These are phyloP conservation scores for Tarsius wallacei DNA, from an alignment of 2,797 vertebrate genomes.

Conservation along the genomic window DNA sequence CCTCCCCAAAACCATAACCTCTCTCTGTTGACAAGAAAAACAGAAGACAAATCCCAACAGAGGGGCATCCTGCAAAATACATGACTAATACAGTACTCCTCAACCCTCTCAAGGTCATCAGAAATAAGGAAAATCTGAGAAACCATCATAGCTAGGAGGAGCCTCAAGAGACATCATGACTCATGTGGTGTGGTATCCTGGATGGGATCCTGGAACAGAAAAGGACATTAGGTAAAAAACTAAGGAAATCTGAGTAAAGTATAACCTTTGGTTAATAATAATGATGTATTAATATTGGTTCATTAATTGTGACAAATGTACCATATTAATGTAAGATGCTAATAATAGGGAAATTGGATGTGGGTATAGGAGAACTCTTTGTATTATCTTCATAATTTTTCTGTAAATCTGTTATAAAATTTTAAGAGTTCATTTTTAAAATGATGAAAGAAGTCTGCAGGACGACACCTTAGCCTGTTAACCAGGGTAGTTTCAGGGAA, in stretches of 20 bases:
- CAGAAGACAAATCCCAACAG: background rate
- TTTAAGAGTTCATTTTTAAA: constrained; percentile 8
- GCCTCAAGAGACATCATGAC: background rate
- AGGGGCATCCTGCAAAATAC: background rate
- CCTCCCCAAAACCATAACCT: background rate
- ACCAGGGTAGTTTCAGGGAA: background rate
- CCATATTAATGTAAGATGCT: background rate
- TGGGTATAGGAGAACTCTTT: background rate
- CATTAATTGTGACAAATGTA: background rate
- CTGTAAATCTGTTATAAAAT: background rate
- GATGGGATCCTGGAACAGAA: background rate
- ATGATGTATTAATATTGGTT: background rate
- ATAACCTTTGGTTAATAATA: background rate
- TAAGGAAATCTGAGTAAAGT: background rate
- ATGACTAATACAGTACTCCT: background rate
- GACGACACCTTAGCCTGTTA: background rate
- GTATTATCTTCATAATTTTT: background rate
- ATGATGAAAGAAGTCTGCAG: background rate
- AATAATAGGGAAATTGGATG: background rate
- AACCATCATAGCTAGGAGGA: background rate
- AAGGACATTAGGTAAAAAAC: background rate
- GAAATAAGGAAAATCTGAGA: background rate
- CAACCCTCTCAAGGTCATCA: background rate
- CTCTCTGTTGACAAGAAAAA: background rate
- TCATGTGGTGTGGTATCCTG: background rate